A percentile compares a stretch with the other conserved stretches of the same genome.
phyloP scores from a whole-genome alignment of 2,888 invertebrate genomes.

The Catocala fraxini region DNA sequence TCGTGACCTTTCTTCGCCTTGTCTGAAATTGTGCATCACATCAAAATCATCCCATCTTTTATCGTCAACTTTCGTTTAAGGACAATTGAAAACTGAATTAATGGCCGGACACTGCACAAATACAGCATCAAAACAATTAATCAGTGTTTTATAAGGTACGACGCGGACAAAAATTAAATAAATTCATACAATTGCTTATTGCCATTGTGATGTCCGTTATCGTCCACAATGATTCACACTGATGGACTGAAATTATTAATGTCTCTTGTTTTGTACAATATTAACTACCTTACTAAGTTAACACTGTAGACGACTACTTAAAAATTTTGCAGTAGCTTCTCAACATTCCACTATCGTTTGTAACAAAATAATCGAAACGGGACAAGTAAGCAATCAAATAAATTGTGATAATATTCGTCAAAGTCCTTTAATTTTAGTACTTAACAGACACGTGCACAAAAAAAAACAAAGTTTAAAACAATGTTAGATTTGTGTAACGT shows the following conservation, averaged over 20 bases:
- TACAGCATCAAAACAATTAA: conserved; percentile 56
- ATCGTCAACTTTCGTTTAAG: conserved; percentile 28
- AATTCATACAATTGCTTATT: conserved; percentile 58
- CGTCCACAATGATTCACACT: conserved; percentile 59
- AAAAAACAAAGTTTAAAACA: too few relatives aligned
- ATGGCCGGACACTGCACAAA: conserved; percentile 47
- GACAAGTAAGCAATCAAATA: too few relatives aligned
- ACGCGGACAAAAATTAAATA: conserved; percentile 60
- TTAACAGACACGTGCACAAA: too few relatives aligned
- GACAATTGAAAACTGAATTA: conserved; percentile 56
- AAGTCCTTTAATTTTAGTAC: too few relatives aligned
- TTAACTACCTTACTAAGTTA: conserved; percentile 6
- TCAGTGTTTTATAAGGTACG: conserved; percentile 62
- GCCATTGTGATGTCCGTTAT: conserved; percentile 64
- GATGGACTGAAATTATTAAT: conserved; percentile 41
- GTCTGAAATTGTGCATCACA: conserved; percentile 5
- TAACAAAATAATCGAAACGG: too few relatives aligned
- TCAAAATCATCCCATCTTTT: conserved; percentile 14
- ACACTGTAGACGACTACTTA: neutral
- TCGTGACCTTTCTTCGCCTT: too few relatives aligned
- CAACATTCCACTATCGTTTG: too few relatives aligned
- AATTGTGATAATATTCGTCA: too few relatives aligned
- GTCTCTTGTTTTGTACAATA: conserved; percentile 22
- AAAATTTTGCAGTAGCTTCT: too few relatives aligned
- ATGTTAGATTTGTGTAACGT: too few relatives aligned